Conservation (phyloP, 2,797 vertebrate species). For the Sphenopsis melanotis region DNA sequence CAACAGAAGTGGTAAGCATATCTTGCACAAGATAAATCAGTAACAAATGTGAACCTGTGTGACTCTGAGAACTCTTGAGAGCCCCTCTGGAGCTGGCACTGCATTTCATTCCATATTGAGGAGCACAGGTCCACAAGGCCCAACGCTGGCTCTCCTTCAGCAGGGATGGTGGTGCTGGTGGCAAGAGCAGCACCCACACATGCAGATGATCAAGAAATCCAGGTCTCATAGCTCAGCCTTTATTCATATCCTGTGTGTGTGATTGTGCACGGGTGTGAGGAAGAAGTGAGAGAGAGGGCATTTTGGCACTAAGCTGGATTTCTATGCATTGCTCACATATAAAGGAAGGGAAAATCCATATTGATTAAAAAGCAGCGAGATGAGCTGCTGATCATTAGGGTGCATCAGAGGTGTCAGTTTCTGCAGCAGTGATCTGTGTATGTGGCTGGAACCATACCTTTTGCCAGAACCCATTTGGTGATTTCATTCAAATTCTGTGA, state of each 20-base stretch:
- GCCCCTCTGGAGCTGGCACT: not conserved
- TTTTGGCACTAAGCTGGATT: not conserved
- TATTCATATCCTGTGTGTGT: not conserved
- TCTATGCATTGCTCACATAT: not conserved
- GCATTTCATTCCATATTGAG: rapidly evolving
- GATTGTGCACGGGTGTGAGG: rapidly evolving
- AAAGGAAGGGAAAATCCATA: not conserved
- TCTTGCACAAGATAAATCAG: not conserved
- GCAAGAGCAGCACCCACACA: not conserved
- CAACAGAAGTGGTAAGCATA: not conserved
- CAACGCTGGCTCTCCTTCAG: rapidly evolving
- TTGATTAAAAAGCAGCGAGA: not conserved
- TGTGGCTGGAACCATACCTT: not conserved
- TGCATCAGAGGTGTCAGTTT: not conserved
- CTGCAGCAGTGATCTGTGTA: not conserved
- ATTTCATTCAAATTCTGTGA: not conserved
- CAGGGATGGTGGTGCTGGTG: not conserved
- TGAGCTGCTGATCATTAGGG: not conserved
- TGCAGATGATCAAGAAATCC: not conserved
- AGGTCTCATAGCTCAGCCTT: not conserved
- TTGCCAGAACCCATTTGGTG: rapidly evolving
- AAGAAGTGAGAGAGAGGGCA: not conserved
- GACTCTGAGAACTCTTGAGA: not conserved
- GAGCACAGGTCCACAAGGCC: not conserved
- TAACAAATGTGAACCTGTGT: not conserved